Evolutionary conservation across 2,888 invertebrate genomes (phyloP), one percentile per base, ranked within the genome.

Genomic region (Tuta absoluta): DNA sequence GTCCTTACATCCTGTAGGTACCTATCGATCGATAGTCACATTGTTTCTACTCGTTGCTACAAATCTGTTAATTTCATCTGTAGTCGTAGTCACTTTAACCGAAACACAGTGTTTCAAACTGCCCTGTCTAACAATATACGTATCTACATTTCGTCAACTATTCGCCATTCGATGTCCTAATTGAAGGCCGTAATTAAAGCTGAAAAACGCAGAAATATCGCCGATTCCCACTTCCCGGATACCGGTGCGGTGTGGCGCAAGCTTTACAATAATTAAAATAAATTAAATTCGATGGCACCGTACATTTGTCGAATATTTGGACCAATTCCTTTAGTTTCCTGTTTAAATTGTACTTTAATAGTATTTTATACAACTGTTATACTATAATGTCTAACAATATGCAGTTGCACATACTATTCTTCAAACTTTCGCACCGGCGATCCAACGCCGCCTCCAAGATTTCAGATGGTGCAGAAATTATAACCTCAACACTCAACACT

Each of bases 181-280:
- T 80, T 80, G 73, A 71, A 66, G 51, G 69, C 61, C 58, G 65
- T 74, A 78, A 82, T 81, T 79, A 76, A 71, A 71, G 72, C 64
- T 49, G 66, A 64, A 41, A 21, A 58, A 28, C 71, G 70, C 71
- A 77, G 76, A 79, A 74, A 65, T 76, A 77, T 78, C 68, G 75
- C 72, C 79, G 77, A 79, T 79, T 74, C 65, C 65, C 70, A 69
- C 72, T 81, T 81, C 79, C 79, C 74, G 80, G 76, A 76, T 66
- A 72, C 69, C 67, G 68, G 67, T 64, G 60, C 65, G 57, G 56
- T 62, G 63, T 64, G 56, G 49, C 51, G 28, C 56, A 33, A 28
- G 59, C 59, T 65, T 63, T 59, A 63, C 41, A 63, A 65, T 61
- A 38, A 63, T 65, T 65, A 60, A 65, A 60, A 63, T 63, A 57